Conservation (phyloP, 2,113 vertebrate genomes). For the Prionailurus viverrinus region DNA sequence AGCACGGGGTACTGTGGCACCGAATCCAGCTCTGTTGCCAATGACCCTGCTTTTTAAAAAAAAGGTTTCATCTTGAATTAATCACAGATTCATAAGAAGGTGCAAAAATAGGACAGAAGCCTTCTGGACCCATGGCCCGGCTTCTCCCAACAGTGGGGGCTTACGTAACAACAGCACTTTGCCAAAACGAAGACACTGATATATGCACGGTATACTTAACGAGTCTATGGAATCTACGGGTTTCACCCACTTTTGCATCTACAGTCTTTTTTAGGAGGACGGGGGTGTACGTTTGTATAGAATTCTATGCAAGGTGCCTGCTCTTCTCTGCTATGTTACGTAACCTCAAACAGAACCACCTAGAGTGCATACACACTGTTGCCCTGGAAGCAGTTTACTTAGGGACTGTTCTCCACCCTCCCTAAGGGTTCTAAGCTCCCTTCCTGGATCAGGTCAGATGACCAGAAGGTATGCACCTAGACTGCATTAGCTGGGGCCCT, state of each 20-base stretch:
- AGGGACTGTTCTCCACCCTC: not conserved
- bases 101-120: not conserved
- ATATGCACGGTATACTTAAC: not conserved
- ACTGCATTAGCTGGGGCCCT: not conserved
- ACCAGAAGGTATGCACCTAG: not conserved
- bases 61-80: not conserved
- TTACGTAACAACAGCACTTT: not conserved
- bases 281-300: not conserved
- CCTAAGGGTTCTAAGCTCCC: too few relatives aligned
- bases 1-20: accelerated
- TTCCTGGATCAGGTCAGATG: not conserved
- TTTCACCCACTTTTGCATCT: not conserved
- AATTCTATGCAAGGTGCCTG: not conserved
- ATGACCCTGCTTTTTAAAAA: not conserved
- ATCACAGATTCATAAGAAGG: not conserved
- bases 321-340: not conserved
- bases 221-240: not conserved
- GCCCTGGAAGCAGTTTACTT: not conserved
- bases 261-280: not conserved
- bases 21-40: not conserved
- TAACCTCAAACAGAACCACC: not conserved
- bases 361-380: not conserved
- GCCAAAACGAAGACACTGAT: not conserved
- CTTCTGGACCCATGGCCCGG: not conserved
- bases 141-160: not conserved